Conservation (phyloP, 2,113 vertebrate genomes). For the Indicator indicator region DNA sequence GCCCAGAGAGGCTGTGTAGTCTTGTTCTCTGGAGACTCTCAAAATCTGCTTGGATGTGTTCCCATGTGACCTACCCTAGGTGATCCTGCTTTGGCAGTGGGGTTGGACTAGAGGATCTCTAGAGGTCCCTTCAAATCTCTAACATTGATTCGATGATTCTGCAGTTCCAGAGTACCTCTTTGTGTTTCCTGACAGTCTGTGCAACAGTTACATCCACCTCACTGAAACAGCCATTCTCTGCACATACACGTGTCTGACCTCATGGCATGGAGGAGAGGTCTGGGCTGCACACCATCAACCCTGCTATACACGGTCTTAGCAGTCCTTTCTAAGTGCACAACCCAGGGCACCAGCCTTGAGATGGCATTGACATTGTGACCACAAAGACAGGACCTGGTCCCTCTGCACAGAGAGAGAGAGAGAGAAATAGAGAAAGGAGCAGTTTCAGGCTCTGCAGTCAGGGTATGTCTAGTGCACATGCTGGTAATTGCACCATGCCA, state of each 20-base stretch:
- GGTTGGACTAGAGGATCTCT: no score
- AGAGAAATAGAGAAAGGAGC: neutral
- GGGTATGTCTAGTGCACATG: neutral
- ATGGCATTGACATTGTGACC: accelerated
- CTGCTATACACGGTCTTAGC: accelerated
- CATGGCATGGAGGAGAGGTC: accelerated
- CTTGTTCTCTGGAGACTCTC: no score
- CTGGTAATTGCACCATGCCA: conserved; percentile 37
- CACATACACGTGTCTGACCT: neutral
- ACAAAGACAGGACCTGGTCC: neutral
- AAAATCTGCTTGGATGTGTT: no score
- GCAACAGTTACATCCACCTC: neutral
- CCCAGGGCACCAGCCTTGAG: neutral
- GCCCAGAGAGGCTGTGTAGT: no score
- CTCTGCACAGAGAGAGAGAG: neutral
- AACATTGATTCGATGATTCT: no score
- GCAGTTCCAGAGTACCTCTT: neutral
- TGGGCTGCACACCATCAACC: accelerated
- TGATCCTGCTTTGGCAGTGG: no score
- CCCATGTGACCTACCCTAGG: no score
- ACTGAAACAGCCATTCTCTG: neutral
- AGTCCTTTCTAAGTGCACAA: neutral
- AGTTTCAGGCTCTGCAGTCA: neutral
- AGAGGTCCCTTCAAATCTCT: no score
- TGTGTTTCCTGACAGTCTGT: neutral